Conservation (phyloP, 2,888 invertebrate species). For the Acanthosoma haemorrhoidale region DNA sequence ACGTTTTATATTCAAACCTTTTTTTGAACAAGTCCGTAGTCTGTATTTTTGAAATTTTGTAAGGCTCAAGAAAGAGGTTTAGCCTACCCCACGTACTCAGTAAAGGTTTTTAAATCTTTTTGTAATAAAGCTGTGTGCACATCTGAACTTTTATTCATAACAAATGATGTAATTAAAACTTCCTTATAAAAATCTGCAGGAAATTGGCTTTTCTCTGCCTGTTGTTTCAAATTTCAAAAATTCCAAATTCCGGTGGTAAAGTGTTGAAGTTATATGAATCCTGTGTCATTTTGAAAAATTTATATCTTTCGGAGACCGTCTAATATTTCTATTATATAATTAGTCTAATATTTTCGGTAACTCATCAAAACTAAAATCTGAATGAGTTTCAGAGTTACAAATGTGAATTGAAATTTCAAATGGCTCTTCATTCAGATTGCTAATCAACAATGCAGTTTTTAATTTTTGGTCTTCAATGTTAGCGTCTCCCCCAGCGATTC, state of each 20-base stretch:
- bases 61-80: too few relatives aligned
- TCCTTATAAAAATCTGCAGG: neutral
- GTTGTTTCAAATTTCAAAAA: conserved; percentile 1
- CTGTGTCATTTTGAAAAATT: conserved; percentile 4
- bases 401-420: neutral
- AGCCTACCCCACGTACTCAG: too few relatives aligned
- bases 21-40: too few relatives aligned
- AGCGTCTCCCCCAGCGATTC: too few relatives aligned
- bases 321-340: too few relatives aligned
- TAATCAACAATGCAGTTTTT: neutral
- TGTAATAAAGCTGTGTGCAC: too few relatives aligned
- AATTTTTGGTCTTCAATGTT: neutral
- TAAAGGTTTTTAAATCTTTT: too few relatives aligned
- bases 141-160: neutral
- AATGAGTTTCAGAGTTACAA: neutral
- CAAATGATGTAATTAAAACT: neutral
- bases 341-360: neutral
- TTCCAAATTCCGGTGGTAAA: too few relatives aligned
- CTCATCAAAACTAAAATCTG: neutral
- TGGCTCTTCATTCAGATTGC: neutral
- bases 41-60: too few relatives aligned
- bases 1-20: too few relatives aligned
- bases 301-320: too few relatives aligned
- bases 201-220: neutral
- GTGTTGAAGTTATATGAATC: neutral